phyloP scores from a whole-genome alignment of 2,797 vertebrate genomes.

The Alca torda region DNA sequence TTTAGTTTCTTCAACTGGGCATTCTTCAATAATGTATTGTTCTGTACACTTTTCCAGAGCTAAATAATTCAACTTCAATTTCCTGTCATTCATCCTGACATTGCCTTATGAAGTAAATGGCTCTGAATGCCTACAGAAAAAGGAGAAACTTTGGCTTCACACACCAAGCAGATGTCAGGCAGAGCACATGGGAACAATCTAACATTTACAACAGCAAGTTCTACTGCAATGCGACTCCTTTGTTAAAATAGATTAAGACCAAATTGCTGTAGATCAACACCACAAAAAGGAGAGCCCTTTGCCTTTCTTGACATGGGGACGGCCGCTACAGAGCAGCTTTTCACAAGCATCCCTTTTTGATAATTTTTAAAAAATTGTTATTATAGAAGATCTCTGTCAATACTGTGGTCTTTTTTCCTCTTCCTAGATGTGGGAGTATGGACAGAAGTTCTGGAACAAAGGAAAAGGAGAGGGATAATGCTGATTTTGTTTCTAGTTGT shows the following conservation, averaged over 20 bases:
- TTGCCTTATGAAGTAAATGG: conserved; percentile 34
- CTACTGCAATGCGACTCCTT: background rate
- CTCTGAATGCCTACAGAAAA: conserved; percentile 7
- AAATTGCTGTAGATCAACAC: conserved; percentile 51
- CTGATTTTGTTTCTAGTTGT: background rate
- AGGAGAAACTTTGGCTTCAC: conserved; percentile 50
- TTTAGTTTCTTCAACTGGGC: conserved; percentile 9
- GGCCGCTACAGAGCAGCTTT: conserved; percentile 33
- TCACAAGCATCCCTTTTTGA: background rate
- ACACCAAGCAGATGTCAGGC: conserved; percentile 69
- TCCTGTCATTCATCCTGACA: conserved; percentile 60
- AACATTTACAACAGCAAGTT: conserved; percentile 47
- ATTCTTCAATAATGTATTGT: conserved; percentile 24
- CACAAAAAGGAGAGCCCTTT: conserved; percentile 35
- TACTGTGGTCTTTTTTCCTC: background rate
- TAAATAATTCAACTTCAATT: conserved; percentile 40
- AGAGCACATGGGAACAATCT: conserved; percentile 56
- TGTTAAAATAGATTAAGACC: conserved; percentile 36
- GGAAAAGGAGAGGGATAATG: background rate
- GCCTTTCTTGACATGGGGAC: conserved; percentile 16
- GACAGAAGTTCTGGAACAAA: background rate
- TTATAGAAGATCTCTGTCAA: conserved; percentile 1
- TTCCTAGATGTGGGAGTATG: background rate
- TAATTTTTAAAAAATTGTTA: background rate
- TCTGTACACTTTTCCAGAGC: conserved; percentile 8